Base-by-base conservation (phyloP, 2,888 invertebrate species). In the Rhamnusium bicolor region DNA sequence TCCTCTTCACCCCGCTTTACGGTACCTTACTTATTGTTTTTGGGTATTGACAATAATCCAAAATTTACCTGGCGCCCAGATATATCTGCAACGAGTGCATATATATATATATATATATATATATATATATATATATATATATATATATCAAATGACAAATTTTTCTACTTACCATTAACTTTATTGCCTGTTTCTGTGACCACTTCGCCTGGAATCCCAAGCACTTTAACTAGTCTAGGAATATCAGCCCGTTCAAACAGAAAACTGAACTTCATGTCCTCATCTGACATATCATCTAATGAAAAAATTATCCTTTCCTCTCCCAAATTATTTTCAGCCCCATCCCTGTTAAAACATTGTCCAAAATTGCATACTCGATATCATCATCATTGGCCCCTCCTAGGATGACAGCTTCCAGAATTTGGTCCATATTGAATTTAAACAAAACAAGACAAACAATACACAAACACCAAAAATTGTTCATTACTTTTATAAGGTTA, bases 161-260 rank as follows among this genome's bases (percentile, higher is more conserved):
- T n/a, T n/a, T n/a, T 21, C 8, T 67, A 54, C 46, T 14, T 29
- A 54, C 53, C 40, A 53, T 53, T 67, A 40, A 32, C 56, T 56
- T 40, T 19, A 12, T 54, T 56, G 10, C 67, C 40, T 32, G 19
- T 56, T 27, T 53, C 29, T n/a, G 69, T 69, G 10, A 29, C 24
- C 27, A 61, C 47, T 27, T 60, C 47, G 12, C n/a, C 19, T 60
- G 61, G 69, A 5, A 58, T 60, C 24, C 60, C 60, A 10, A 69
- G 46, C 6, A 16, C 8, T 7, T 51, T 14, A 2, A 19, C 51
- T 27, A 69, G 16, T 40, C 58, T 12, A 6, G 19, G 12, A 21
- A 58, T 58, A 47, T 68, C 68, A 1, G 46, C 21, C 29, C 62
- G 46, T 69, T 51, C 61, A 69, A 61, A 69, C 29, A 51, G 12